Evolutionary conservation across 2,113 vertebrate species (phyloP).

Genomic region (Lasiurus cinereus): DNA sequence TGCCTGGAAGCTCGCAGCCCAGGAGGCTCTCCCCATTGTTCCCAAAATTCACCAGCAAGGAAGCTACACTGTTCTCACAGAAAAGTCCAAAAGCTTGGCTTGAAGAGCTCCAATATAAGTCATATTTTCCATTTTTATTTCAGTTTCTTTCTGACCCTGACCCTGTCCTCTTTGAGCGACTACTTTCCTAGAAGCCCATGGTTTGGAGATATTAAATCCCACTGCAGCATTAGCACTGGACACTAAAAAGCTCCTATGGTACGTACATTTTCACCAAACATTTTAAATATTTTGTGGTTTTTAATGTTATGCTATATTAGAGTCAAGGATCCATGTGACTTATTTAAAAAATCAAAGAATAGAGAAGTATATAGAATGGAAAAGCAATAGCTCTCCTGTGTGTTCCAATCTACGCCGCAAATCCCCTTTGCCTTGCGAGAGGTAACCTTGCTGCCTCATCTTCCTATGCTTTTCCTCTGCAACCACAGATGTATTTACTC

Average conservation of each 20-base stretch:
- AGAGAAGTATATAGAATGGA: background rate
- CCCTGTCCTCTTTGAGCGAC: constrained; percentile 14
- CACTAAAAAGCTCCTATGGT: background rate
- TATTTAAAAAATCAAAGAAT: constrained; percentile 39
- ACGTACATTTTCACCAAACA: constrained; percentile 56
- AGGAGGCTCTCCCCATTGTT: background rate
- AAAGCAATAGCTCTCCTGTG: constrained; percentile 31
- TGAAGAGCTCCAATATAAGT: constrained; percentile 24
- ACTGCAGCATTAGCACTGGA: background rate
- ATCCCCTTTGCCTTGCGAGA: background rate
- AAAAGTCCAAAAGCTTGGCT: background rate
- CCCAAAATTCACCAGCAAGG: background rate
- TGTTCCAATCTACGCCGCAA: background rate
- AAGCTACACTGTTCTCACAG: constrained; percentile 17
- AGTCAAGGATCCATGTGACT: constrained; percentile 14
- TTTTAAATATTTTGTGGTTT: constrained; percentile 58
- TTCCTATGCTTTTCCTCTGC: background rate
- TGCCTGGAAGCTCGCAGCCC: background rate
- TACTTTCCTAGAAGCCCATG: constrained; percentile 38
- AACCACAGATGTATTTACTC: background rate
- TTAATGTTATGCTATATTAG: constrained; percentile 30
- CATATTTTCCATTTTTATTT: constrained; percentile 74
- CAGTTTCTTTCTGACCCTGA: constrained; percentile 60
- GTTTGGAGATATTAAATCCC: constrained; percentile 52
- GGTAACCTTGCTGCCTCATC: background rate